A percentile compares a stretch with the other conserved stretches of the same genome.
Conservation (phyloP, 2,113 vertebrate species). For the Epinephelus moara region DNA sequence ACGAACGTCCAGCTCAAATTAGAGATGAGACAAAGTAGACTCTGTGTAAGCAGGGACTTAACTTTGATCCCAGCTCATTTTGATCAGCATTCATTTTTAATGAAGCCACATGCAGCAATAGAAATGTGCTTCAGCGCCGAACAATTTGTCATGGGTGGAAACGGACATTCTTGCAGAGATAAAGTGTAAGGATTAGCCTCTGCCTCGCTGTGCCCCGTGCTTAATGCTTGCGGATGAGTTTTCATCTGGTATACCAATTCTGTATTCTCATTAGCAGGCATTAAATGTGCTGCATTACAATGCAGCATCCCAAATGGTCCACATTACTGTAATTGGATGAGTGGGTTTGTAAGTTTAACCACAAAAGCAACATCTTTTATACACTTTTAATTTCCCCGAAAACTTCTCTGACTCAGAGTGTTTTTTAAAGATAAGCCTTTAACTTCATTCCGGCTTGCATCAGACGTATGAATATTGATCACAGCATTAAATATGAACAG, state of each 20-base stretch:
- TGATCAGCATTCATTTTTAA: slow-evolving; percentile 73
- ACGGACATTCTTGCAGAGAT: slow-evolving; percentile 50
- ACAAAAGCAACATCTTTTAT: slow-evolving; percentile 13
- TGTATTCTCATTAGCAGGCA: slow-evolving; percentile 40
- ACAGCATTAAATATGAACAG: slow-evolving; percentile 11
- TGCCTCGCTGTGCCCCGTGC: slow-evolving; percentile 17
- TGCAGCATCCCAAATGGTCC: slow-evolving; percentile 29
- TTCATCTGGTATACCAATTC: slow-evolving; percentile 24
- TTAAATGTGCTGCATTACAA: slow-evolving; percentile 34
- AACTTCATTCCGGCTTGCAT: slow-evolving; percentile 16
- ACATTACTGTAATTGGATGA: slow-evolving; percentile 37
- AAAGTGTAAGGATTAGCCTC: slow-evolving; percentile 39
- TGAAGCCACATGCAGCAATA: slow-evolving; percentile 56
- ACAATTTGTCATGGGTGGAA: slow-evolving; percentile 60
- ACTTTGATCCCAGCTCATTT: slow-evolving; percentile 65
- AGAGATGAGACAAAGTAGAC: slow-evolving; percentile 44
- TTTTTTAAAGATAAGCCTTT: slow-evolving; percentile 11
- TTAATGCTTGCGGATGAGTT: slow-evolving; percentile 48
- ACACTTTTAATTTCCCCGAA: slow-evolving; percentile 19
- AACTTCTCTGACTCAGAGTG: slow-evolving; percentile 10
- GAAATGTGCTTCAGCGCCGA: slow-evolving; percentile 45
- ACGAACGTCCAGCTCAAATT: slow-evolving; percentile 50
- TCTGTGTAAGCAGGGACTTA: slow-evolving; percentile 55
- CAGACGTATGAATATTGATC: slow-evolving; percentile 42
- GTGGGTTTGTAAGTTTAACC: slow-evolving; percentile 33